Conservation (phyloP, 2,888 invertebrate genomes). For the Synanthedon myopaeformis region DNA sequence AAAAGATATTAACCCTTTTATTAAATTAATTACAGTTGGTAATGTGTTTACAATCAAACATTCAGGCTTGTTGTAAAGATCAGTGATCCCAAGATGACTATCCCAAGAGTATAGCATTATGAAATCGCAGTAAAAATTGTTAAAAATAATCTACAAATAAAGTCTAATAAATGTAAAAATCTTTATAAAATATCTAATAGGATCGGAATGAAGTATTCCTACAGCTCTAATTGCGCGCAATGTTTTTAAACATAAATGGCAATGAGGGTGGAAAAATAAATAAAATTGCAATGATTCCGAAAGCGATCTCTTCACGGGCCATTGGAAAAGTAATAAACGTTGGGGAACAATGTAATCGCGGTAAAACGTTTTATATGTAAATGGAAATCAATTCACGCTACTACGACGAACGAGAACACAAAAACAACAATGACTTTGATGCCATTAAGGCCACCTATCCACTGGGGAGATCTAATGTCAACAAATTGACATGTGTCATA, state of each 20-base stretch:
- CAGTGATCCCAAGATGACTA: too few relatives aligned
- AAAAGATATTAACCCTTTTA: too few relatives aligned
- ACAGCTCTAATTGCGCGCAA: not conserved
- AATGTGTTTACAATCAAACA: too few relatives aligned
- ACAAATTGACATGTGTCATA: not conserved
- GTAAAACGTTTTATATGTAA: constrained; percentile 51
- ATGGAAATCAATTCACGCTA: constrained; percentile 40
- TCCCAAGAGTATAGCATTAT: too few relatives aligned
- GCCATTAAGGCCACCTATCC: constrained; percentile 9
- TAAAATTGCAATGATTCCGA: constrained; percentile 10
- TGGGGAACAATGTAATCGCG: constrained; percentile 36
- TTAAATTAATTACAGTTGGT: too few relatives aligned
- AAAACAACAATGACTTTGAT: constrained; percentile 16
- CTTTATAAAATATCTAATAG: too few relatives aligned
- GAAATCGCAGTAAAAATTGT: too few relatives aligned
- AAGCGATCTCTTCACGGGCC: constrained; percentile 30
- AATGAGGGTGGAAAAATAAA: not conserved
- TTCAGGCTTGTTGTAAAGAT: too few relatives aligned
- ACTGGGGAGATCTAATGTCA: not conserved
- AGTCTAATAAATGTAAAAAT: too few relatives aligned
- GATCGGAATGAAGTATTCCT: too few relatives aligned
- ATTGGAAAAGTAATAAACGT: constrained; percentile 36
- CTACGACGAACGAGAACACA: constrained; percentile 15
- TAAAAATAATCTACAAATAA: too few relatives aligned
- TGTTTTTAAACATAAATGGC: not conserved